Evolutionary conservation across 2,888 invertebrate species (phyloP).

Genomic region (Melipona bicolor): DNA sequence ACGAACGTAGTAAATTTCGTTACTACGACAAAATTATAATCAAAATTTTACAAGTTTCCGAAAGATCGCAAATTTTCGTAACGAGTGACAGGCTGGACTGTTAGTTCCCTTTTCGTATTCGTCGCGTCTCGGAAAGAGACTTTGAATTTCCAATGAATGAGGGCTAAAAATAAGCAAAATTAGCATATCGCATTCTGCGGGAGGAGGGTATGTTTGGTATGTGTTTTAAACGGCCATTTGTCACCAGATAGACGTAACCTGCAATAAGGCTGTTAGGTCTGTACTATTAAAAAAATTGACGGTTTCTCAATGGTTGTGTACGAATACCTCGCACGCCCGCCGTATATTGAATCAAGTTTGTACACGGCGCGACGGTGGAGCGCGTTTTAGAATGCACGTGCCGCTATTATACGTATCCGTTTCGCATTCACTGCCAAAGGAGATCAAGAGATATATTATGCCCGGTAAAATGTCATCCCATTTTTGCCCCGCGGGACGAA

Average conservation of each 20-base stretch:
- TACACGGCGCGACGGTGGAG: background rate
- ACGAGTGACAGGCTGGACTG: no score
- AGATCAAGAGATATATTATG: constrained; percentile 23
- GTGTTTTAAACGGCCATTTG: background rate
- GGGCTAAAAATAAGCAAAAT: background rate
- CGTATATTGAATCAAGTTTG: constrained; percentile 29
- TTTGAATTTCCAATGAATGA: background rate
- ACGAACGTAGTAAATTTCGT: background rate
- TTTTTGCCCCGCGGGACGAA: constrained; percentile 47
- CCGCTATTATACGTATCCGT: constrained; percentile 4
- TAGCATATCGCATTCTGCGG: background rate
- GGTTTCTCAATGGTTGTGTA: constrained; percentile 37
- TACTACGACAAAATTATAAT: background rate
- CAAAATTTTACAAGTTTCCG: background rate
- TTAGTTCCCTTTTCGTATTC: background rate
- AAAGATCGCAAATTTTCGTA: background rate
- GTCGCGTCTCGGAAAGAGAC: no score
- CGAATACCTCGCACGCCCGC: constrained; percentile 15
- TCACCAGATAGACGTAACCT: background rate
- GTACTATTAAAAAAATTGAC: constrained; percentile 22
- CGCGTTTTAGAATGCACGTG: constrained; percentile 26
- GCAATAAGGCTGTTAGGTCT: background rate
- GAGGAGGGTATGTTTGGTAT: background rate
- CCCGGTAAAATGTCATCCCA: constrained; percentile 47
- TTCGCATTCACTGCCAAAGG: constrained; percentile 46